Conservation (phyloP, 2,888 invertebrate species). For the Macroteleia sp. region DNA sequence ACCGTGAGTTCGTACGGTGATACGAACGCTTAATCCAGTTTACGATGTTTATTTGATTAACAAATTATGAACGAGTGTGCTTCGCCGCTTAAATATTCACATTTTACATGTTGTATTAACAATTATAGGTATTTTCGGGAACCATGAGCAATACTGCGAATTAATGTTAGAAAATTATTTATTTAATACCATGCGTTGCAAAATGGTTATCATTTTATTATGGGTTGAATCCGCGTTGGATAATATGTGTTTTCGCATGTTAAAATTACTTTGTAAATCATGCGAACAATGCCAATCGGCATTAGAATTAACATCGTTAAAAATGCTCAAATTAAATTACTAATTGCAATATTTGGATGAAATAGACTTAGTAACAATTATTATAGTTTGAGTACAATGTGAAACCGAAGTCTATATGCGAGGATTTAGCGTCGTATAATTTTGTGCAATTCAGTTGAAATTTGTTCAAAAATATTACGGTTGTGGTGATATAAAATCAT, state of each 20-base stretch:
- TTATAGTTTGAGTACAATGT: constrained; percentile 1
- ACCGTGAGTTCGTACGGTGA: neutral
- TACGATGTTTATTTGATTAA: constrained; percentile 37
- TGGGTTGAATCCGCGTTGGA: constrained; percentile 2
- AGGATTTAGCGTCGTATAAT: constrained; percentile 4
- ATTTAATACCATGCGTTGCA: constrained; percentile 13
- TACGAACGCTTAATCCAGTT: constrained; percentile 31
- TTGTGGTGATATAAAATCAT: no score
- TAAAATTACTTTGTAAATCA: constrained; percentile 24
- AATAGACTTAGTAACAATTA: constrained; percentile 7
- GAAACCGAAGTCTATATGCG: neutral
- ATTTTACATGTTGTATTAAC: neutral
- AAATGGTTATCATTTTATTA: constrained; percentile 13
- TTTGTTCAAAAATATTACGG: constrained; percentile 7
- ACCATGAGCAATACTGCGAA: neutral
- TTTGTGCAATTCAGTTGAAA: neutral
- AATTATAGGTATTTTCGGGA: constrained; percentile 6
- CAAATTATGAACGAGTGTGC: constrained; percentile 6
- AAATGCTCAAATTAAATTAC: constrained; percentile 26
- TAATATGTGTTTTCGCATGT: constrained; percentile 15
- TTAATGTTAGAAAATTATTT: constrained; percentile 27
- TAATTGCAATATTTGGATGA: constrained; percentile 12
- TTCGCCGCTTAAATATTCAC: neutral
- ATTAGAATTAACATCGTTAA: constrained; percentile 22
- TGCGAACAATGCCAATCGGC: constrained; percentile 17